phyloP scores from a whole-genome alignment of 2,113 vertebrate species.

The Nycticorax nycticorax region DNA sequence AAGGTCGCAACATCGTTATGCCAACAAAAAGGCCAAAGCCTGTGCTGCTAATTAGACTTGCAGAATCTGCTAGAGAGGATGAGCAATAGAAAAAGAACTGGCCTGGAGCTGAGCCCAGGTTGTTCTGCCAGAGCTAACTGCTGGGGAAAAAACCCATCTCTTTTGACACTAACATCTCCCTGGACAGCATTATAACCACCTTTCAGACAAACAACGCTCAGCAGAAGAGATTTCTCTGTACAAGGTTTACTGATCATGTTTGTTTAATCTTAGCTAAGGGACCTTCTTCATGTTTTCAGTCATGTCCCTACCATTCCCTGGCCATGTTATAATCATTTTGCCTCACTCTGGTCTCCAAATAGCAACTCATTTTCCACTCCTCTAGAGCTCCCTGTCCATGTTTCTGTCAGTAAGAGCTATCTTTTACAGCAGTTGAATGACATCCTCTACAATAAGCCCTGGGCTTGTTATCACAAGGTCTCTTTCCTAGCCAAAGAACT shows the following conservation, averaged over 20 bases:
- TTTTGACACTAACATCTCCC: neutral
- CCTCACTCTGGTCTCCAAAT: neutral
- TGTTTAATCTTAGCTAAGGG: neutral
- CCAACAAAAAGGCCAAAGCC: constrained; percentile 1
- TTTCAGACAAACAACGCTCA: neutral
- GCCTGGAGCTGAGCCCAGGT: constrained; percentile 34
- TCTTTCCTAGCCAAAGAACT: neutral
- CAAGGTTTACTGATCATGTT: neutral
- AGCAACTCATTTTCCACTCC: neutral
- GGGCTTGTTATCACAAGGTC: neutral
- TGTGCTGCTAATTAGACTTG: constrained; percentile 32
- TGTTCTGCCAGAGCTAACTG: neutral
- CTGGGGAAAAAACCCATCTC: neutral
- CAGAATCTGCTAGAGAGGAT: constrained; percentile 21
- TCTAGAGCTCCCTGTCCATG: neutral
- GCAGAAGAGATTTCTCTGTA: neutral
- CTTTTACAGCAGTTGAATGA: neutral
- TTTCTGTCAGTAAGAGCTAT: neutral
- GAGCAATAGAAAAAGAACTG: neutral
- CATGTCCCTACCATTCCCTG: neutral
- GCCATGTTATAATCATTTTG: neutral
- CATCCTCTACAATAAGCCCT: neutral
- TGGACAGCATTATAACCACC: neutral
- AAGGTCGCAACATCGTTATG: neutral
- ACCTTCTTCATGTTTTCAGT: neutral